Conservation (phyloP, 2,113 vertebrate species). For the Myanophis thanlyinensis region DNA sequence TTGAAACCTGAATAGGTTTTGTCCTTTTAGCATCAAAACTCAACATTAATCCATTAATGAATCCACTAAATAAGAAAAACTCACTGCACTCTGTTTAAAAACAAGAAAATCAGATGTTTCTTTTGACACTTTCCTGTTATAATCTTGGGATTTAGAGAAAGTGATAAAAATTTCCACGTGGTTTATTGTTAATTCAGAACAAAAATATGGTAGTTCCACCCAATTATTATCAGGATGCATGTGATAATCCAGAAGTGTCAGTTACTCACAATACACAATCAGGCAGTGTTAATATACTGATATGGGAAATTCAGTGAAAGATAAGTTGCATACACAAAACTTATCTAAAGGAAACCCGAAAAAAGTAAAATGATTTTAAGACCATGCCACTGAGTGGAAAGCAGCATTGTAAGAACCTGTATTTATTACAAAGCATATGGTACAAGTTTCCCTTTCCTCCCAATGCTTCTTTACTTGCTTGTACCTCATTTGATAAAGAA, state of each 20-base stretch:
- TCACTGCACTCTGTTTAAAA: neutral
- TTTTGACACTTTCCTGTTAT: neutral
- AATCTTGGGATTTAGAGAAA: neutral
- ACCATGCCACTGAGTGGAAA: neutral
- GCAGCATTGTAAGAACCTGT: neutral
- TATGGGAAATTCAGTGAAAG: neutral
- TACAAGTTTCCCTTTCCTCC: neutral
- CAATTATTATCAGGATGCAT: neutral
- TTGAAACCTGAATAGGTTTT: neutral
- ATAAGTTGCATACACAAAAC: neutral
- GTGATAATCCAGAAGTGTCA: neutral
- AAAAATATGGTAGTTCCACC: neutral
- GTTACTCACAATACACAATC: neutral
- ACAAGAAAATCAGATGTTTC: neutral
- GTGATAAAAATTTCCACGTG: neutral
- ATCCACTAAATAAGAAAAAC: neutral
- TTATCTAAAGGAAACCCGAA: neutral
- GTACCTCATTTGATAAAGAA: neutral
- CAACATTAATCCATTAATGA: neutral
- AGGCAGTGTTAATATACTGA: neutral
- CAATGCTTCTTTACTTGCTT: neutral
- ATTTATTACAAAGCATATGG: neutral
- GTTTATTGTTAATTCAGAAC: neutral
- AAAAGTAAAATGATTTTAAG: neutral
- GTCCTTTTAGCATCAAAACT: neutral